Evolutionary conservation across 2,888 invertebrate genomes (phyloP).

Genomic region (Tetranychus truncatus): DNA sequence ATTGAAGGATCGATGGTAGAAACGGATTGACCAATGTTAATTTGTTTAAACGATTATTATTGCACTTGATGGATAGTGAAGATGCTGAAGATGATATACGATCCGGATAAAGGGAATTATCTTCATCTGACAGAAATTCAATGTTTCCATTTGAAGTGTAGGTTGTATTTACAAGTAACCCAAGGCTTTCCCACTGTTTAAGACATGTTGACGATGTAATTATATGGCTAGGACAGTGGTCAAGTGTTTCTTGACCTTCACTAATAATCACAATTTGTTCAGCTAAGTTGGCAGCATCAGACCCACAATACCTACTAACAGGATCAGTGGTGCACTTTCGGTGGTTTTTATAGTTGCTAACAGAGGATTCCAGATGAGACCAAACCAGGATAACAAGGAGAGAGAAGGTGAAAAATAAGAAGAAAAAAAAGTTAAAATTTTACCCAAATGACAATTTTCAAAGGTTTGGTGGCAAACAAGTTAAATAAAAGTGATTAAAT

Average conservation of each 20-base stretch:
- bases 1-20: too few species aligned
- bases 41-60: too few species aligned
- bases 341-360: constrained; percentile 5
- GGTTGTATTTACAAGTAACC: background rate
- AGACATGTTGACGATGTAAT: background rate
- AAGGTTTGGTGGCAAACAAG: too few species aligned
- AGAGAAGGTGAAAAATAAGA: background rate
- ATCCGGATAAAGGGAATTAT: background rate
- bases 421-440: background rate
- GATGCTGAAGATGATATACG: background rate
- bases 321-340: constrained; percentile 5
- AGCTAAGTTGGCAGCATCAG: constrained; percentile 11
- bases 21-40: too few species aligned
- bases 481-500: background rate
- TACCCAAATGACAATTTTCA: background rate
- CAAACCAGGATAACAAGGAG: background rate
- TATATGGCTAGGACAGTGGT: constrained; percentile 1
- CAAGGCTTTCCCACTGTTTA: background rate
- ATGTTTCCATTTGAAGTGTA: background rate
- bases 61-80: background rate
- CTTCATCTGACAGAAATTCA: background rate
- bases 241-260: background rate
- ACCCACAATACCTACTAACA: background rate
- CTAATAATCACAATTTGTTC: constrained; percentile 13
- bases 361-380: background rate